Evolutionary conservation across 2,888 invertebrate species (phyloP), one percentile per base, ranked within the genome.

Genomic region (Taphrorychus bicolor): DNA sequence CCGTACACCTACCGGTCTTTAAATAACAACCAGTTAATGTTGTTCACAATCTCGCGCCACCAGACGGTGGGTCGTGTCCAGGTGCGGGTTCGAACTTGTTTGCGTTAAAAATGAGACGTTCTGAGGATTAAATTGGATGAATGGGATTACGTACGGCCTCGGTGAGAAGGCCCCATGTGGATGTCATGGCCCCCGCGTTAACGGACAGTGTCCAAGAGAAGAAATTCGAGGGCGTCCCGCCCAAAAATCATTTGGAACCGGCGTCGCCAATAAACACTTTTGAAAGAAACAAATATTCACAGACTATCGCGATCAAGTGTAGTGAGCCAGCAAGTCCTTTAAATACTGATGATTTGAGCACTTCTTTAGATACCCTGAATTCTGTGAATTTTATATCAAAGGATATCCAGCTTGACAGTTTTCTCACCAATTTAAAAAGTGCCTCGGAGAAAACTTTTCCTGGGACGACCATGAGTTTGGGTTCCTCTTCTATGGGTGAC

Each of bases 131-230:
- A 78, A 79, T 82, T 82, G 82, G 81, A 83, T 83, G 83, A 83
- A 83, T 83, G 83, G 83, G 83, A 82, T 81, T 83, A 81, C 82
- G 82, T 78, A 82, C 82, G 76, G 83, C 83, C 82, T 84, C 84
- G 78, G 82, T 82, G 83, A 83, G 85, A 85, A 84, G 85, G 86
- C 83, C 85, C 82, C 87, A 86, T 86, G 86, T 89, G 86, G 85
- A 89, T 91, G 87, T 91, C 88, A 95, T 95, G 95, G 95, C 95
- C 88, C 95, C 95, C 86, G 95, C 95, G 87, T 89, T 94, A 84
- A 92, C 94, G 82, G 92, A 93, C 86, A 87, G 87, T 76, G 80
- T 83, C 75, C 85, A 84, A 81, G 81, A 83, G 63, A 83, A 83
- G 74, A 82, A 78, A 74, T 84, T 84, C 80, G 82, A 83, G 75